These are phyloP conservation scores for Acanthosoma haemorrhoidale DNA, from an alignment of 2,888 invertebrate species.

Conservation along the genomic window DNA sequence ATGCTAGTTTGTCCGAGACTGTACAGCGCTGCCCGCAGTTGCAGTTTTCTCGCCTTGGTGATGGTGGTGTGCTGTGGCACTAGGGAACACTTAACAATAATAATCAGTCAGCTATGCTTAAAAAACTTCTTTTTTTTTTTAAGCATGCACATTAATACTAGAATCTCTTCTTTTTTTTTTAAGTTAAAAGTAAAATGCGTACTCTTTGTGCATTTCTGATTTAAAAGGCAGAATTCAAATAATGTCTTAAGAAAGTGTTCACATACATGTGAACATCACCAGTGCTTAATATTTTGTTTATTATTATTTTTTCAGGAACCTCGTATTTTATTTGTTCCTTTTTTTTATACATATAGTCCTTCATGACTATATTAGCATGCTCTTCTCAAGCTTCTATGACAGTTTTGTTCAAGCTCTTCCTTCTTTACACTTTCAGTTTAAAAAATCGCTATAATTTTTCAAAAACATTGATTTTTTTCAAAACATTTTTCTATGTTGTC, in stretches of 20 bases:
- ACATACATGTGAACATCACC: too few relatives aligned
- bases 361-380: too few relatives aligned
- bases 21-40: conserved; percentile 3
- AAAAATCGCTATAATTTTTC: neutral
- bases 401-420: neutral
- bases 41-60: neutral
- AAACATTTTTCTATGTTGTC: neutral
- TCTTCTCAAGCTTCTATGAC: neutral
- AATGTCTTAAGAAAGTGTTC: too few relatives aligned
- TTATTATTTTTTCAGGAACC: too few relatives aligned
- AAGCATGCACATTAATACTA: conserved; percentile 5
- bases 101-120: neutral
- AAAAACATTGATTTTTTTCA: neutral
- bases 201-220: neutral
- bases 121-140: too few relatives aligned
- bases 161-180: too few relatives aligned
- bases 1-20: neutral
- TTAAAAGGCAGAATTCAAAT: neutral
- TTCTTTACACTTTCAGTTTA: neutral
- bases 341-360: too few relatives aligned
- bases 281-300: too few relatives aligned
- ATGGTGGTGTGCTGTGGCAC: conserved; percentile 4
- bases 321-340: too few relatives aligned
- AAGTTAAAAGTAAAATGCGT: neutral
- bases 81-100: neutral